Percentiles rank a stretch among this genome's conserved stretches.
Evolutionary conservation across 2,113 vertebrate genomes (phyloP).

Genomic region (Xiphorhynchus elegans): DNA sequence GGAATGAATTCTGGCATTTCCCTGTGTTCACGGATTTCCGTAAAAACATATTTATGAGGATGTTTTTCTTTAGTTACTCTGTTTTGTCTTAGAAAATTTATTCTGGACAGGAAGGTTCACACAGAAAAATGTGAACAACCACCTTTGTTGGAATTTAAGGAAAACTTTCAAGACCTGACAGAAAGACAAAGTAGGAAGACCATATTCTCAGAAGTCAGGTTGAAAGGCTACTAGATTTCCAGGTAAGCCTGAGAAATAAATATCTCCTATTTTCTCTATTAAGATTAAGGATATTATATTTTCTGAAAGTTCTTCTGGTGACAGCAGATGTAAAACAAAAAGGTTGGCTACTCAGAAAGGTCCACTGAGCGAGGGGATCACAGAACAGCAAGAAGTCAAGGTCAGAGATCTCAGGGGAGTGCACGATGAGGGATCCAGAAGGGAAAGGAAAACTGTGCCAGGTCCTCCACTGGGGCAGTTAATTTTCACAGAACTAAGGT

Average conservation of each 20-base stretch:
- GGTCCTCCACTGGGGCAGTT: neutral
- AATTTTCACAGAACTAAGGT: neutral
- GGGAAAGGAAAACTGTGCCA: neutral
- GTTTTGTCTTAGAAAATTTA: neutral
- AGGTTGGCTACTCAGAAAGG: neutral
- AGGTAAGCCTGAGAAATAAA: neutral
- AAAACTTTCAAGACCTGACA: neutral
- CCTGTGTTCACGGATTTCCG: neutral
- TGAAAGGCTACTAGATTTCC: neutral
- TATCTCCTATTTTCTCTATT: neutral
- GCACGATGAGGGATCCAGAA: neutral
- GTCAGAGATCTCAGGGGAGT: neutral
- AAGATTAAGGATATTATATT: neutral
- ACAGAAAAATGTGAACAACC: neutral
- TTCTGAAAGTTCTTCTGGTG: neutral
- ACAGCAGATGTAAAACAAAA: neutral
- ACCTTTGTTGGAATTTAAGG: neutral
- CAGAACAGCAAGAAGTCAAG: neutral
- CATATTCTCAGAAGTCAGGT: neutral
- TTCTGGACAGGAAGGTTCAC: neutral
- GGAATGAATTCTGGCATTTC: neutral
- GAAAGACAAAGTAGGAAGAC: neutral
- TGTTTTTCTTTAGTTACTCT: neutral
- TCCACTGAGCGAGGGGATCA: neutral
- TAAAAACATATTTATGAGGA: neutral